These are phyloP conservation scores for Odontophorus gujanensis DNA, from an alignment of 2,113 vertebrate species.

Conservation along the genomic window DNA sequence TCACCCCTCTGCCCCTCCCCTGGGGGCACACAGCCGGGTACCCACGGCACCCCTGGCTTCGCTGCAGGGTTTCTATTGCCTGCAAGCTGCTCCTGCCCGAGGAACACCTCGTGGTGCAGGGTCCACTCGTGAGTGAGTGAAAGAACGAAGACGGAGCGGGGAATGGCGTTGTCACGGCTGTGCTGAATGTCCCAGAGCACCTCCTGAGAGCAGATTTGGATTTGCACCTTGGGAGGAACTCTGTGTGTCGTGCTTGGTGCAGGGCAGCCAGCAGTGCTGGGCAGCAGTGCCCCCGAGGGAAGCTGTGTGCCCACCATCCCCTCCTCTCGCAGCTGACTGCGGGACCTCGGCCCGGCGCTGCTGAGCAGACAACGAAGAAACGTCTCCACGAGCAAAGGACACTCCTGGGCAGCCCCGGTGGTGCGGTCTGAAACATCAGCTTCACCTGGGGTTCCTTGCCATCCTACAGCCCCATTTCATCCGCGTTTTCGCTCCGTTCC, in stretches of 20 bases:
- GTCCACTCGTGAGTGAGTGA: rapidly evolving
- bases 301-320: not conserved
- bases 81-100: not conserved
- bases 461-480: not conserved
- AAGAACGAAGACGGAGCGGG: not conserved
- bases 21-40: not conserved
- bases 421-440: not conserved
- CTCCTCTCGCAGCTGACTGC: not conserved
- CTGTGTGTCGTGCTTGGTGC: not conserved
- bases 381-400: not conserved
- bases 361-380: not conserved
- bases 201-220: not conserved
- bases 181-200: not conserved
- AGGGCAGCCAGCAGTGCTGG: not conserved
- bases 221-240: not conserved
- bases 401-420: not conserved
- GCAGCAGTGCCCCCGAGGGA: not conserved
- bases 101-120: not conserved
- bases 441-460: not conserved
- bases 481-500: not conserved
- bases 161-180: not conserved
- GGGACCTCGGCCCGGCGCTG: not conserved
- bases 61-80: not conserved
- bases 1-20: too few relatives aligned
- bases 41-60: not conserved